Percentiles rank a stretch among this genome's conserved stretches.
Conservation (phyloP, 2,113 vertebrate species). For the Lycaon pictus region DNA sequence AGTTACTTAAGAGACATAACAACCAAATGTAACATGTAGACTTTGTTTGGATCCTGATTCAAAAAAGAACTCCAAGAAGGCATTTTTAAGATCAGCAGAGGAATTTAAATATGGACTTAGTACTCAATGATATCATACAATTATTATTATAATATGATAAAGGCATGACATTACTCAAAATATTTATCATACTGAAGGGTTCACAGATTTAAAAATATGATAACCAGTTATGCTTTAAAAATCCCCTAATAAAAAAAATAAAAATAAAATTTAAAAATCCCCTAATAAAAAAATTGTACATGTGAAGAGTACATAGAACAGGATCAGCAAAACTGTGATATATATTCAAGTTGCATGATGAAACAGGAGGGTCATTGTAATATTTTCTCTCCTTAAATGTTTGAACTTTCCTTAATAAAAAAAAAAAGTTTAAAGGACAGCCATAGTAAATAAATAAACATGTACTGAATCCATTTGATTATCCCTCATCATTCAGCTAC, state of each 20-base stretch:
- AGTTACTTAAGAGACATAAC: background rate
- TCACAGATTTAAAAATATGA: background rate
- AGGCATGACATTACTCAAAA: background rate
- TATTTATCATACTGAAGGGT: background rate
- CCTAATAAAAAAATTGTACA: background rate
- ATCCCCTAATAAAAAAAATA: background rate
- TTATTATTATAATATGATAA: constrained; percentile 27
- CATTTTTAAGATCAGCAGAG: constrained; percentile 29
- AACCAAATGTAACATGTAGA: background rate
- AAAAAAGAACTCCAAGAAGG: background rate
- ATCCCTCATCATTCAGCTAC: background rate
- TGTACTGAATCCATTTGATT: background rate
- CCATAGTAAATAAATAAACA: background rate
- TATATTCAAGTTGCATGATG: background rate
- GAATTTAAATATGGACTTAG: background rate
- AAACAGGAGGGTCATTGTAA: background rate
- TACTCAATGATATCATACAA: background rate
- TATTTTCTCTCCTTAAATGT: background rate
- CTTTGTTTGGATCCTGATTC: background rate
- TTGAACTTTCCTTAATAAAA: constrained; percentile 2
- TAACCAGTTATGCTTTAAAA: background rate
- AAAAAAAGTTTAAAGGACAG: constrained; percentile 22
- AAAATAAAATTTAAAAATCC: background rate
- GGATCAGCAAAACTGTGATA: background rate
- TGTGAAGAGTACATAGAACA: background rate